Percentiles rank a stretch among this genome's conserved stretches.
These are phyloP conservation scores for Eudasyphora cyanicolor DNA, from an alignment of 2,888 invertebrate genomes.

Conservation along the genomic window DNA sequence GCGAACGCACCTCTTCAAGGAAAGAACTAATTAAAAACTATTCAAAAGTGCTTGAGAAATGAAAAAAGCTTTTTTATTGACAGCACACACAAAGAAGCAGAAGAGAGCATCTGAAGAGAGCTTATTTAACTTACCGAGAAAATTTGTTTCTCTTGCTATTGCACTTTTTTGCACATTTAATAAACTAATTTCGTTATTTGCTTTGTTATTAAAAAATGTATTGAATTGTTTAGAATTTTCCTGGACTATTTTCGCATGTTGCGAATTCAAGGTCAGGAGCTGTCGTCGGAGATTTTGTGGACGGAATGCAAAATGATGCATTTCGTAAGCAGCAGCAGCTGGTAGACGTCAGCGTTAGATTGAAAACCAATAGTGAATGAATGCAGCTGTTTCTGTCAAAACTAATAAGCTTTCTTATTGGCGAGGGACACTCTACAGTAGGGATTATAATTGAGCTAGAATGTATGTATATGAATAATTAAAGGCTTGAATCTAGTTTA, in stretches of 20 bases:
- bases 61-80: conserved; percentile 8
- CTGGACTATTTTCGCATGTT: conserved; percentile 8
- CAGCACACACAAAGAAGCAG: background rate
- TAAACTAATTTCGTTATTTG: background rate
- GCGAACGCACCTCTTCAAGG: conserved; percentile 25
- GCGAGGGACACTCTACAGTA: background rate
- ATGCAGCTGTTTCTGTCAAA: too few species aligned
- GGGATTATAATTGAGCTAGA: too few species aligned
- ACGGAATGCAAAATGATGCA: conserved; percentile 49
- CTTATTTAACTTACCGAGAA: conserved; percentile 10
- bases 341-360: background rate
- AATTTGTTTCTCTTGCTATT: conserved; percentile 3
- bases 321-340: conserved; percentile 5
- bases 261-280: background rate
- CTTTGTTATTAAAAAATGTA: conserved; percentile 25
- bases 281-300: background rate
- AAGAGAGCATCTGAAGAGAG: background rate
- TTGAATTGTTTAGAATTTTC: conserved; percentile 43
- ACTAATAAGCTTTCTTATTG: conserved; percentile 7
- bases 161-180: background rate
- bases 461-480: too few species aligned
- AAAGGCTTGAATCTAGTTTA: too few species aligned
- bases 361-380: too few species aligned
- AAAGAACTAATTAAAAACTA: too few species aligned
- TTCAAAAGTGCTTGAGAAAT: conserved; percentile 18